Percentiles rank a stretch among this genome's conserved stretches.
These are phyloP conservation scores for Brachionus angularis DNA, from an alignment of 1,140 invertebrate species.

Conservation along the genomic window DNA sequence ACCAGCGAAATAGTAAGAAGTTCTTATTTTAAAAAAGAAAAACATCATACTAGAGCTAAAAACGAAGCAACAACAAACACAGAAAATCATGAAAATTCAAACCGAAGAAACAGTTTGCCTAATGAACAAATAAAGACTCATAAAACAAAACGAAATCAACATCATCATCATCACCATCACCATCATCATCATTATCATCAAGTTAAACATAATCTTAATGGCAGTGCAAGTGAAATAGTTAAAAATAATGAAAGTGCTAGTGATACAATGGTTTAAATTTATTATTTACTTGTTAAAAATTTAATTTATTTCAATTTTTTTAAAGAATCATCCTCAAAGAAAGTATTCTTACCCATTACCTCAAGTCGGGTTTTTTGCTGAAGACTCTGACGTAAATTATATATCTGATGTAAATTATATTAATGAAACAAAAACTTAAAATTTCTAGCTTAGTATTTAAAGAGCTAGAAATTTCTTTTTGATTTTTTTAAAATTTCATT, in stretches of 20 bases:
- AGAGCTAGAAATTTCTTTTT: no score
- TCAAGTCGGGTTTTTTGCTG: not conserved
- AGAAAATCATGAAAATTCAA: not conserved
- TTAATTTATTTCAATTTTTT: no score
- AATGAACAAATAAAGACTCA: not conserved
- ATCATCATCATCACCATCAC: slow-evolving; percentile 18
- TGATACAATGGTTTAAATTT: no score
- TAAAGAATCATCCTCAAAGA: no score
- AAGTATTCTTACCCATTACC: no score
- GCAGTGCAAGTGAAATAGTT: no score
- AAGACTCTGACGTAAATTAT: slow-evolving; percentile 24
- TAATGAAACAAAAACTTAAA: not conserved
- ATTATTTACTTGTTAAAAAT: no score
- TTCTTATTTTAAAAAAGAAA: slow-evolving; percentile 10
- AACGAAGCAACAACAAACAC: not conserved
- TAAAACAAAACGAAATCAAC: not conserved
- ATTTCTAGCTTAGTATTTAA: no score
- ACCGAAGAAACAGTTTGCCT: not conserved
- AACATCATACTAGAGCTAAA: not conserved
- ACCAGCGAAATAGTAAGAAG: slow-evolving; percentile 75
- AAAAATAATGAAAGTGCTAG: not conserved
- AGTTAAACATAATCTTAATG: not conserved
- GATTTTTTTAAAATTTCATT: no score
- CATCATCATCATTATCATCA: slow-evolving; percentile 32
- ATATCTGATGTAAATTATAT: not conserved